Percentiles rank a stretch among this genome's conserved stretches.
Evolutionary conservation across 1,140 invertebrate genomes (phyloP).

Genomic region (Radopholus similis): DNA sequence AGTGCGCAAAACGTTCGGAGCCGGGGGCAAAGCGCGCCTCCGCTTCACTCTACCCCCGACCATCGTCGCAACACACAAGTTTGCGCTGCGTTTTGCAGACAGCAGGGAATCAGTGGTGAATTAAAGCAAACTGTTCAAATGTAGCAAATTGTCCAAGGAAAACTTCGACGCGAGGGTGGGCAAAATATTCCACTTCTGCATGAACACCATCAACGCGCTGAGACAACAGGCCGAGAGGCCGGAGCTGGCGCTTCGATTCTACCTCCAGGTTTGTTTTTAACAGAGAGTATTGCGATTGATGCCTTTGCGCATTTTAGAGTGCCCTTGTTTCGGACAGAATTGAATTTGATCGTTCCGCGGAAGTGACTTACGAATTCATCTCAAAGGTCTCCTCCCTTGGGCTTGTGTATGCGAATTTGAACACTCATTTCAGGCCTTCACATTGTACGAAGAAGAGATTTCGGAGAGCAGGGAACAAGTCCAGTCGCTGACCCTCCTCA

Average conservation of each 20-base stretch:
- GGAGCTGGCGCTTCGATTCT: constrained; percentile 84
- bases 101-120: constrained; percentile 73
- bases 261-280: constrained; percentile 73
- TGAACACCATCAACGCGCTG: constrained; percentile 84
- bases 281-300: not conserved
- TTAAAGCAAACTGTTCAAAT: constrained; percentile 11
- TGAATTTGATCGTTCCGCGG: constrained; percentile 86
- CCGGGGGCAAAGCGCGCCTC: constrained; percentile 80
- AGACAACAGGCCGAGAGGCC: constrained; percentile 79
- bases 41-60: constrained; percentile 88
- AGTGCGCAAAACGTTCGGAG: constrained; percentile 82
- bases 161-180: constrained; percentile 97
- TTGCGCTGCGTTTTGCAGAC: constrained; percentile 79
- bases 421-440: constrained; percentile 78
- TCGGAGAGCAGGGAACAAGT: constrained; percentile 93
- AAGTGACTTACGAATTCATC: constrained; percentile 95
- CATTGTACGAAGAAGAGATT: constrained; percentile 96
- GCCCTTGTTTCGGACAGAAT: constrained; percentile 87
- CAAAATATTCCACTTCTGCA: constrained; percentile 96
- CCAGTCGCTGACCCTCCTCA: constrained; percentile 88
- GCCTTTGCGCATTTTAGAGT: constrained; percentile 68
- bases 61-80: constrained; percentile 81
- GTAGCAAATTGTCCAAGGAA: constrained; percentile 38
- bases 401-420: constrained; percentile 32
- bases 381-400: constrained; percentile 70